Evolutionary conservation across 1,140 invertebrate genomes (phyloP).

Genomic region (Listronotus oregonensis): DNA sequence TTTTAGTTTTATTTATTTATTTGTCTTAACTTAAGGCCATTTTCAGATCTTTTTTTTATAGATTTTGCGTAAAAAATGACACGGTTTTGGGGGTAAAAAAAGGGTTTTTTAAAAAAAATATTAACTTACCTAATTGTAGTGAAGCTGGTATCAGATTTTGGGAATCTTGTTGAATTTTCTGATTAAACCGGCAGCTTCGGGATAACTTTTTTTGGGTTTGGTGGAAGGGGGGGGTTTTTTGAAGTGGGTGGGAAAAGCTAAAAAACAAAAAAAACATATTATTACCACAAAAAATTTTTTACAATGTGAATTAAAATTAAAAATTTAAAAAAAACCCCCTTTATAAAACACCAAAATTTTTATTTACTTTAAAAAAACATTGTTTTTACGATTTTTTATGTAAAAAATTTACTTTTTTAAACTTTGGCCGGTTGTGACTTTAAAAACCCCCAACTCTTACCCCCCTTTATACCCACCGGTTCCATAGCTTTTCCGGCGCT

Average conservation of each 20-base stretch:
- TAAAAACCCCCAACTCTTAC: constrained; percentile 25
- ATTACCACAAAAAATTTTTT: neutral
- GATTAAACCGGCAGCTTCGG: constrained; percentile 70
- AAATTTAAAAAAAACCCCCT: no score
- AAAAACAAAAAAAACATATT: neutral
- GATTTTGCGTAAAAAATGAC: no score
- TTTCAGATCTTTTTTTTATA: no score
- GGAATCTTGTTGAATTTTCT: constrained; percentile 75
- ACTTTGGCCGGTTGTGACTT: no score
- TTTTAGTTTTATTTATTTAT: no score
- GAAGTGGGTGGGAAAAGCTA: constrained; percentile 74
- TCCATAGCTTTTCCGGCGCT: constrained; percentile 94
- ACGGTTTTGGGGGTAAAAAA: no score
- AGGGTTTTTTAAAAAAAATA: no score
- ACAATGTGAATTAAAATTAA: neutral
- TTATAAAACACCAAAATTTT: no score
- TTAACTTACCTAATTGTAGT: constrained; percentile 57
- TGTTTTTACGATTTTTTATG: no score
- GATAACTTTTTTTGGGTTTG: constrained; percentile 75
- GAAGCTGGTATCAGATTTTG: constrained; percentile 59
- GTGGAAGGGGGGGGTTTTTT: constrained; percentile 68
- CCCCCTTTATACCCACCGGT: constrained; percentile 89
- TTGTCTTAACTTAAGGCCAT: no score
- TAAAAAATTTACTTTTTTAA: no score
- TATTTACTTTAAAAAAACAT: no score